These are phyloP conservation scores for Macaria notata DNA, from an alignment of 2,888 invertebrate species.

Conservation along the genomic window DNA sequence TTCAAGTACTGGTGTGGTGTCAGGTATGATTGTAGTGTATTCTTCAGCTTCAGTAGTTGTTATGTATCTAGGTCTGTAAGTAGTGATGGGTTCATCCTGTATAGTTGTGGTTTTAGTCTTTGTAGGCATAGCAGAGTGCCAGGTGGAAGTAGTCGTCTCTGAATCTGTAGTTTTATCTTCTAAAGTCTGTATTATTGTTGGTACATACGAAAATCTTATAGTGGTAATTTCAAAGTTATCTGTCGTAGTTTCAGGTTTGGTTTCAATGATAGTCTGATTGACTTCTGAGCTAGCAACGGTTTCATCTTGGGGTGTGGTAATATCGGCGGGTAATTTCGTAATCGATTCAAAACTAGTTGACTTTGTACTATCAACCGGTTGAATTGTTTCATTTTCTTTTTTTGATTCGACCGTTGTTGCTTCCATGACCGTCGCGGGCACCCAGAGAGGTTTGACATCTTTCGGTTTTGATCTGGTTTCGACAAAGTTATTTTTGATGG, in stretches of 20 bases:
- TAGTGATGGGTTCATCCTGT: slow-evolving; percentile 61
- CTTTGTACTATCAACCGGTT: slow-evolving; percentile 57
- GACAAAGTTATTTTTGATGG: slow-evolving; percentile 36
- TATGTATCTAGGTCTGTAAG: slow-evolving; percentile 66
- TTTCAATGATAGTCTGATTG: slow-evolving; percentile 47
- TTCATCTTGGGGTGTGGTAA: slow-evolving; percentile 73
- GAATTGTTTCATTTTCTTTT: slow-evolving; percentile 51
- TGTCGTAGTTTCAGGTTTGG: slow-evolving; percentile 46
- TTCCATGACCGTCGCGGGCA: slow-evolving; percentile 48
- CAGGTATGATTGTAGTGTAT: slow-evolving; percentile 52
- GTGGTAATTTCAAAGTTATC: slow-evolving; percentile 74
- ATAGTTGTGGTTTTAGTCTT: slow-evolving; percentile 50
- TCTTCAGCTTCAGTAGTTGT: slow-evolving; percentile 59
- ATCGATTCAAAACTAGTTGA: slow-evolving; percentile 76
- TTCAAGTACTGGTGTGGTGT: slow-evolving; percentile 57
- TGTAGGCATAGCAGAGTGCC: slow-evolving; percentile 61
- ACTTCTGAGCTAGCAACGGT: slow-evolving; percentile 49
- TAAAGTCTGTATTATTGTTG: slow-evolving; percentile 51
- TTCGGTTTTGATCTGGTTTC: slow-evolving; percentile 39
- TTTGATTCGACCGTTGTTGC: slow-evolving; percentile 45
- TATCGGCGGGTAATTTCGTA: slow-evolving; percentile 68
- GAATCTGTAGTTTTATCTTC: slow-evolving; percentile 37
- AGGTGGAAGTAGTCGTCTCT: slow-evolving; percentile 46
- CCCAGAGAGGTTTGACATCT: slow-evolving; percentile 51
- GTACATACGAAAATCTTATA: slow-evolving; percentile 70